Evolutionary conservation across 1,140 invertebrate species (phyloP).

Genomic region (Stratiolaelaps scimitus): DNA sequence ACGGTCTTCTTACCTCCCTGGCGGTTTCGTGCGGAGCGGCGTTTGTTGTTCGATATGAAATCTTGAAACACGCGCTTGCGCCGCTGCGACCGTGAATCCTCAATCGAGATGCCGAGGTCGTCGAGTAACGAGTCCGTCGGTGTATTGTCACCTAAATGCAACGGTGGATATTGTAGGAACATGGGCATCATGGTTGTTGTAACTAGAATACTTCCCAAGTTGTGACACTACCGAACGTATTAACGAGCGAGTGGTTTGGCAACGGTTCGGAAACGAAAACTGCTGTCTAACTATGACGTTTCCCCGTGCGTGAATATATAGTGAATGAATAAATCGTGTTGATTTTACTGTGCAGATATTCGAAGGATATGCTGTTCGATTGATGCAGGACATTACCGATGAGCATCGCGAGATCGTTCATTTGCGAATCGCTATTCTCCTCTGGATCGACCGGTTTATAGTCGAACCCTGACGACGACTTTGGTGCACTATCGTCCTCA

Average conservation of each 20-base stretch:
- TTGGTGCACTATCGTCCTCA: background rate
- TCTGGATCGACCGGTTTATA: conserved; percentile 1
- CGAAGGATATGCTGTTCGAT: too few relatives aligned
- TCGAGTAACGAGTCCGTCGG: conserved; percentile 9
- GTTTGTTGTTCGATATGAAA: conserved; percentile 14
- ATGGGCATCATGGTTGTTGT: too few relatives aligned
- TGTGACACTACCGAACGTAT: too few relatives aligned
- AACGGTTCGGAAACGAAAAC: too few relatives aligned
- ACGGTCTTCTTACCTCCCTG: conserved; percentile 21
- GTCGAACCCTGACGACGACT: conserved; percentile 2
- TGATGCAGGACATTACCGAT: too few relatives aligned
- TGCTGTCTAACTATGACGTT: too few relatives aligned
- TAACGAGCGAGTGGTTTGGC: too few relatives aligned
- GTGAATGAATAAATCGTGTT: too few relatives aligned
- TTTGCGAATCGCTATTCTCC: conserved; percentile 11
- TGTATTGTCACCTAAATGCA: conserved; percentile 4
- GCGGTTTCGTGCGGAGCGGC: conserved; percentile 12
- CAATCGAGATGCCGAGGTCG: conserved; percentile 8
- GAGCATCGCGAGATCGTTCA: conserved; percentile 17
- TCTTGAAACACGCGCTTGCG: conserved; percentile 18
- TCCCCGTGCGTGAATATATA: too few relatives aligned
- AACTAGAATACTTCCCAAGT: too few relatives aligned
- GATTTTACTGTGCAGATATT: too few relatives aligned
- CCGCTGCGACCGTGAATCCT: conserved; percentile 18
- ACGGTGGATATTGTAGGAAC: background rate